Evolutionary conservation across 1,140 invertebrate species (phyloP).

Genomic region (Pachyrhynchus sulphureomaculatus): DNA sequence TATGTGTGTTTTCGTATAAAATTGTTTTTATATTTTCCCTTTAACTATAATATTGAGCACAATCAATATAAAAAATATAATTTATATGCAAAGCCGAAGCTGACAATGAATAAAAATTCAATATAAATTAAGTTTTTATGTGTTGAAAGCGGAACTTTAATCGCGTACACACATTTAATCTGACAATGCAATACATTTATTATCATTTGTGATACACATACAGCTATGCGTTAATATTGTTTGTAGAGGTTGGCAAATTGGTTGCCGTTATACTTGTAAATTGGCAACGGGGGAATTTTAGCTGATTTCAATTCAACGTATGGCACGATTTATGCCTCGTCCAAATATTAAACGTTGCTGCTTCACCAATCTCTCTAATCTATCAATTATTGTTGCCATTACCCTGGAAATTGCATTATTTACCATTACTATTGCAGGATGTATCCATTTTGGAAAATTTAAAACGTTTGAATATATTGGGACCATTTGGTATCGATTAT

Average conservation of each 20-base stretch:
- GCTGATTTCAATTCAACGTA: constrained; percentile 27
- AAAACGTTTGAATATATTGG: constrained; percentile 7
- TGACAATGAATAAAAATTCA: too few species aligned
- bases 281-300: constrained; percentile 25
- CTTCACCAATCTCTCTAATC: constrained; percentile 27
- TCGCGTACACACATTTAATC: constrained; percentile 10
- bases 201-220: constrained; percentile 21
- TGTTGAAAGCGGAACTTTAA: too few species aligned
- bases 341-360: constrained; percentile 27
- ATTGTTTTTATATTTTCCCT: too few species aligned
- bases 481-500: background rate
- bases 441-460: constrained; percentile 13
- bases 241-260: constrained; percentile 25
- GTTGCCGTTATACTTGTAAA: constrained; percentile 27
- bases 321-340: constrained; percentile 25
- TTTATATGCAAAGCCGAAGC: too few species aligned
- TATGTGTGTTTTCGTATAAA: too few species aligned
- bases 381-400: constrained; percentile 30
- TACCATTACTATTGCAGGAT: constrained; percentile 10
- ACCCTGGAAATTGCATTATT: constrained; percentile 27
- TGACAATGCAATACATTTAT: constrained; percentile 23
- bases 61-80: too few species aligned
- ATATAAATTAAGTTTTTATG: too few species aligned
- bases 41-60: too few species aligned
- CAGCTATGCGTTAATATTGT: constrained; percentile 26